Evolutionary conservation across 2,113 vertebrate species (phyloP), one percentile per base, ranked within the genome.

Genomic region (Sterna hirundo): DNA sequence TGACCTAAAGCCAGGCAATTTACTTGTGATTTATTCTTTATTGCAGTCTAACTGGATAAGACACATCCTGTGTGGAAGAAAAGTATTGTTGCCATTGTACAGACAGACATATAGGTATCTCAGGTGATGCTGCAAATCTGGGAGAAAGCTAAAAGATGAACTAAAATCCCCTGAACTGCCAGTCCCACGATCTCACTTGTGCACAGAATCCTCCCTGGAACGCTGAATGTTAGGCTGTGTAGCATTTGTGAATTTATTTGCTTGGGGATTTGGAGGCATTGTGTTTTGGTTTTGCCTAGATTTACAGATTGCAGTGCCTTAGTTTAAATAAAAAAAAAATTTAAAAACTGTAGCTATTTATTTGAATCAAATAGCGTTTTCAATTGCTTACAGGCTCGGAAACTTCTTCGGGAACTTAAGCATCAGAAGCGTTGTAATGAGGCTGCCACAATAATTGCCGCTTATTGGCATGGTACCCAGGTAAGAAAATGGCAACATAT

Each of bases 401-500:
- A 99, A 86, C 97, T 99, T 91, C 98, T 99, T 92, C 98, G 98
- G 76, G 98, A 99, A 19, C 98, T 99, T 70, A 99, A 99, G 88
- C 98, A 99, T 65, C 98, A 99, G 93, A 99, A 99, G 94, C 98
- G 98, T 38, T 99, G 99, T n/a, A 94, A 99, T 18, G 98, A 99
- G 96, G 99, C 99, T 4, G 99, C 91, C 90, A 99, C 99, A 26
- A 99, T 99, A 88, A 99, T 99, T 66, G 97, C 99, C 0, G 99
- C 99, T 1, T 99, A 98, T 62, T 99, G 99, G 99, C 99, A 98
- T 2, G 99, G 99, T 40, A 99, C 99, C 71, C 99, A 99, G 99
- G 99, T 99, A 98, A 18, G 83, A 44, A 80, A 26, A n/a, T 2
- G 9, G 17, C 42, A 68, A 14, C 16, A 32, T 68, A 36, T 6